These are phyloP conservation scores for Dipus sagitta DNA, from an alignment of 2,797 vertebrate species.

Conservation along the genomic window DNA sequence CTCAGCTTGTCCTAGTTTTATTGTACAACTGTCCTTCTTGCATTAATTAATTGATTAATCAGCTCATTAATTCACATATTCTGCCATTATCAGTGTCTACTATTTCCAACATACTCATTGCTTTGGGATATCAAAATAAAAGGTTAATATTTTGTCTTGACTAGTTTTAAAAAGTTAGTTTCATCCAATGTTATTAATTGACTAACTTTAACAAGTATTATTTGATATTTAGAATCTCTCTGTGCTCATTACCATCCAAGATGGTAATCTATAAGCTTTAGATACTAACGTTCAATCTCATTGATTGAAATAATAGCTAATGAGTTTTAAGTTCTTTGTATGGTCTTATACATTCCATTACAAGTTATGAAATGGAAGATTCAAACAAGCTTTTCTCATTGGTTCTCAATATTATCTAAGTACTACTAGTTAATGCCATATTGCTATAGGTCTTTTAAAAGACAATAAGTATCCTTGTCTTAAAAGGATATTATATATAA, in stretches of 20 bases:
- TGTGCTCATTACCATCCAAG: conserved; percentile 34
- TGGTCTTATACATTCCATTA: conserved; percentile 59
- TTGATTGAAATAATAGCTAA: conserved; percentile 59
- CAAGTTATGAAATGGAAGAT: conserved; percentile 61
- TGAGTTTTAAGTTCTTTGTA: conserved; percentile 52
- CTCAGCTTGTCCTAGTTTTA: conserved; percentile 42
- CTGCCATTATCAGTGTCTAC: conserved; percentile 12
- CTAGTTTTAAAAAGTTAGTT: conserved; percentile 54
- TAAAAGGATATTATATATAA: conserved; percentile 42
- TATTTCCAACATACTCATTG: neutral
- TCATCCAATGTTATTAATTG: conserved; percentile 49
- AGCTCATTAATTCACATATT: conserved; percentile 47
- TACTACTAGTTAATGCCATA: conserved; percentile 43
- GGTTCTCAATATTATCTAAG: conserved; percentile 58
- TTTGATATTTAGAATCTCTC: neutral
- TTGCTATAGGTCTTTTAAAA: conserved; percentile 27
- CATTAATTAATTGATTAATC: conserved; percentile 44
- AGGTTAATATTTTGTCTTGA: conserved; percentile 58
- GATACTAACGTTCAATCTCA: conserved; percentile 21
- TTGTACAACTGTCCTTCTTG: conserved; percentile 5
- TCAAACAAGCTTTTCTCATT: conserved; percentile 39
- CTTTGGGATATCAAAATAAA: conserved; percentile 11
- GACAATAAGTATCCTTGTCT: neutral
- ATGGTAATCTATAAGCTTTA: conserved; percentile 12
- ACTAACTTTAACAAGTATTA: conserved; percentile 24